Percentiles rank a stretch among this genome's conserved stretches.
Evolutionary conservation across 2,888 invertebrate species (phyloP).

Genomic region (Copidosoma aretas): DNA sequence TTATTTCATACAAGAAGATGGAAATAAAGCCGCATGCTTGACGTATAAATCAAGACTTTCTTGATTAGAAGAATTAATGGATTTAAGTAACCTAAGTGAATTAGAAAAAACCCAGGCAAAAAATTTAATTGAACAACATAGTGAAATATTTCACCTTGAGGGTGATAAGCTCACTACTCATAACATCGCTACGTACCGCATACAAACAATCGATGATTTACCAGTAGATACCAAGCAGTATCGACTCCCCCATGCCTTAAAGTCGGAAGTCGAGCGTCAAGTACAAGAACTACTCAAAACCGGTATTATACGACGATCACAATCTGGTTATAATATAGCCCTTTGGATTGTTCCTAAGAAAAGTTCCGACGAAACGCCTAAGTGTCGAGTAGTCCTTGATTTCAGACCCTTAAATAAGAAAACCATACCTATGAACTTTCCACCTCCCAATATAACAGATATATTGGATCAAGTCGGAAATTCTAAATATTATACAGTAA

Average conservation of each 20-base stretch:
- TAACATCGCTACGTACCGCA: neutral
- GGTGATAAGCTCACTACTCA: neutral
- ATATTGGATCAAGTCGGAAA: slow-evolving; percentile 44
- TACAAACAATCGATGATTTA: too few species aligned
- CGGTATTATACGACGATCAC: neutral
- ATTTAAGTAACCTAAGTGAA: neutral
- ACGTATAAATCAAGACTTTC: too few species aligned
- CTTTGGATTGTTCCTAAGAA: slow-evolving; percentile 6
- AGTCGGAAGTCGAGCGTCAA: slow-evolving; percentile 2
- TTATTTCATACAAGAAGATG: too few species aligned
- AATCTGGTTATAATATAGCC: neutral
- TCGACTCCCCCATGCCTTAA: neutral
- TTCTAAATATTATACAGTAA: slow-evolving; percentile 39
- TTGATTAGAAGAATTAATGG: too few species aligned
- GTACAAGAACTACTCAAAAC: neutral
- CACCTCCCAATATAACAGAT: slow-evolving; percentile 40
- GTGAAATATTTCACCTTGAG: neutral
- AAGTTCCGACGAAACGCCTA: neutral
- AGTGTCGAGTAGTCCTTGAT: slow-evolving; percentile 7
- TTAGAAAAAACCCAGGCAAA: too few species aligned
- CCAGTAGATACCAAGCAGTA: neutral
- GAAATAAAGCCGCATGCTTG: too few species aligned
- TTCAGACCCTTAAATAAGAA: slow-evolving; percentile 10
- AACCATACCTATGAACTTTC: neutral
- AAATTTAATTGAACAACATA: neutral